A percentile compares a stretch with the other conserved stretches of the same genome.
Conservation (phyloP, 2,888 invertebrate species). For the Elmis aenea region DNA sequence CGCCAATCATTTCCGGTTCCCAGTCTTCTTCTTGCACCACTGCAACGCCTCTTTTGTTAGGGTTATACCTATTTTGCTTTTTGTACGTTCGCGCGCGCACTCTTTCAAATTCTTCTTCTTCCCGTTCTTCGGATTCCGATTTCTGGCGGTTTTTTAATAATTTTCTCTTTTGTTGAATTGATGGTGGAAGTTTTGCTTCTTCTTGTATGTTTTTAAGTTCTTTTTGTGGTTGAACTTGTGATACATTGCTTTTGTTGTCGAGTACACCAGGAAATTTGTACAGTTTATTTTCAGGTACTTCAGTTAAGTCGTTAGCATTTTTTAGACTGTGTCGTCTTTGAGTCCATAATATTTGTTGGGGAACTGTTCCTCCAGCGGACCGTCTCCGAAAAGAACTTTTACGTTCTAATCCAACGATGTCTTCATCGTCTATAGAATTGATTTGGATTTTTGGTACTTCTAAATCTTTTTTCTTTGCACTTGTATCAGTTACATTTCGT, state of each 20-base stretch:
- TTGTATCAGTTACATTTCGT: conserved; percentile 20
- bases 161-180: conserved; percentile 29
- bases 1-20: conserved; percentile 44
- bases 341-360: conserved; percentile 38
- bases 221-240: conserved; percentile 28
- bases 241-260: conserved; percentile 36
- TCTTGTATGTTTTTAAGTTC: conserved; percentile 2
- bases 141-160: conserved; percentile 33
- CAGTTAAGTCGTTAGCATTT: conserved; percentile 31
- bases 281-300: conserved; percentile 34
- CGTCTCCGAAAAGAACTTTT: conserved; percentile 46
- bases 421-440: conserved; percentile 50
- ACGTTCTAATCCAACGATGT: conserved; percentile 46
- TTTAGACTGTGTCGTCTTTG: conserved; percentile 41
- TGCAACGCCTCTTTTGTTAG: conserved; percentile 43
- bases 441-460: conserved; percentile 47
- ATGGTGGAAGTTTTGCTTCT: conserved; percentile 17
- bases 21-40: conserved; percentile 41
- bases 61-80: too few relatives aligned
- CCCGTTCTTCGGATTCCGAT: conserved; percentile 41
- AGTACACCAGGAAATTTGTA: conserved; percentile 21
- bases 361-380: conserved; percentile 47
- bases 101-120: conserved; percentile 40
- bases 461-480: conserved; percentile 9
- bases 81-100: conserved; percentile 40